phyloP scores from a whole-genome alignment of 2,888 invertebrate species.

The Morinoia aosen region DNA sequence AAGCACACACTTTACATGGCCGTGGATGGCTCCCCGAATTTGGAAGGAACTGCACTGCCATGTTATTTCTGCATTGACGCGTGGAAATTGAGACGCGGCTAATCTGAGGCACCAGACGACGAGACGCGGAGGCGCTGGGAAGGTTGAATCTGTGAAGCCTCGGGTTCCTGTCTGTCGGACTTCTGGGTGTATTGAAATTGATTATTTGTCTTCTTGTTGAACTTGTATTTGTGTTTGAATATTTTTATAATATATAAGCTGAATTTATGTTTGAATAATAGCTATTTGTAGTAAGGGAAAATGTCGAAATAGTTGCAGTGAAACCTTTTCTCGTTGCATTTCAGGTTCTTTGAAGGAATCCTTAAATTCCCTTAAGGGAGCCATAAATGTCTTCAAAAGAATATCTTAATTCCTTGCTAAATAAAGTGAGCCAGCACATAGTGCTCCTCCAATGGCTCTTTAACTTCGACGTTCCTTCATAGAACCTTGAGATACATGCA shows the following conservation, averaged over 20 bases:
- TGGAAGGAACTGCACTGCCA: not conserved
- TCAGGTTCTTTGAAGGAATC: no score
- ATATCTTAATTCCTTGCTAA: no score
- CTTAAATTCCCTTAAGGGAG: no score
- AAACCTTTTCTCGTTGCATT: no score
- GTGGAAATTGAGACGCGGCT: constrained; percentile 5
- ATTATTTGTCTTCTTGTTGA: no score
- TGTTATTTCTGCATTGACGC: not conserved
- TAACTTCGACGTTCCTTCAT: not conserved
- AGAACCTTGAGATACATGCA: not conserved
- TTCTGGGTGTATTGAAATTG: not conserved
- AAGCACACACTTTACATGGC: not conserved
- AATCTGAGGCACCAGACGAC: not conserved
- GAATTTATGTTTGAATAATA: no score
- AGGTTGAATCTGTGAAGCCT: not conserved
- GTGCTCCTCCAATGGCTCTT: not conserved
- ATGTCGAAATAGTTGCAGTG: no score
- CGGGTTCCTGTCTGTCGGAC: not conserved
- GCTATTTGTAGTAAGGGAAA: no score
- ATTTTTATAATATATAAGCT: no score
- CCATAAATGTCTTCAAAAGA: no score
- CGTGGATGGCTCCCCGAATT: not conserved
- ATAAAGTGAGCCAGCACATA: not conserved
- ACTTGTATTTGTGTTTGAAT: no score
- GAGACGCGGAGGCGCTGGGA: not conserved